A percentile compares a stretch with the other conserved stretches of the same genome.
Conservation (phyloP, 2,888 invertebrate genomes). For the Ophion ventricosus region DNA sequence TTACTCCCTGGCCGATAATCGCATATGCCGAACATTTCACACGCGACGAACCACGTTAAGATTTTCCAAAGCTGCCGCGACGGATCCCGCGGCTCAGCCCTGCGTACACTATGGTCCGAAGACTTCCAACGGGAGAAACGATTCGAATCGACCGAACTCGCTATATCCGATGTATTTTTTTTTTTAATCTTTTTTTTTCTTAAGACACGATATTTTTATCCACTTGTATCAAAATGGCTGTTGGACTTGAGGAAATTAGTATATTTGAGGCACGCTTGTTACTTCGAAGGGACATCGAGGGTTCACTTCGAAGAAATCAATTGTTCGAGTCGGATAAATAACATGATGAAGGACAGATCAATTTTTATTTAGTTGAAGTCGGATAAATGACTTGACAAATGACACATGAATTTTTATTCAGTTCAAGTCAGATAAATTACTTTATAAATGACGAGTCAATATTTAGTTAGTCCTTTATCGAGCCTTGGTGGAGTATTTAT, state of each 20-base stretch:
- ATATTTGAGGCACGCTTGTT: not conserved
- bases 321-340: too few relatives aligned
- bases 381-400: too few relatives aligned
- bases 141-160: not conserved
- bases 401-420: too few relatives aligned
- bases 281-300: not conserved
- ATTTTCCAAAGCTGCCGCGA: constrained; percentile 22
- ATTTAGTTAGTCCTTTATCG: too few relatives aligned
- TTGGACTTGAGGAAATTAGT: not conserved
- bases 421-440: too few relatives aligned
- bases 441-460: too few relatives aligned
- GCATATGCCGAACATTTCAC: constrained; percentile 56
- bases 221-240: not conserved
- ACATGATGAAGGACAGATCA: too few relatives aligned
- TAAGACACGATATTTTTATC: not conserved
- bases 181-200: not conserved
- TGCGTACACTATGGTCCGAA: not conserved
- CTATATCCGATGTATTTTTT: not conserved
- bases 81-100: not conserved
- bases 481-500: too few relatives aligned
- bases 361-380: too few relatives aligned
- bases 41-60: constrained; percentile 52
- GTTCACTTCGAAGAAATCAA: too few relatives aligned
- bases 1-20: constrained; percentile 8
- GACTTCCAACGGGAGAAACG: not conserved